Conservation (phyloP, 2,797 vertebrate genomes). For the Buphagus erythrorhynchus region DNA sequence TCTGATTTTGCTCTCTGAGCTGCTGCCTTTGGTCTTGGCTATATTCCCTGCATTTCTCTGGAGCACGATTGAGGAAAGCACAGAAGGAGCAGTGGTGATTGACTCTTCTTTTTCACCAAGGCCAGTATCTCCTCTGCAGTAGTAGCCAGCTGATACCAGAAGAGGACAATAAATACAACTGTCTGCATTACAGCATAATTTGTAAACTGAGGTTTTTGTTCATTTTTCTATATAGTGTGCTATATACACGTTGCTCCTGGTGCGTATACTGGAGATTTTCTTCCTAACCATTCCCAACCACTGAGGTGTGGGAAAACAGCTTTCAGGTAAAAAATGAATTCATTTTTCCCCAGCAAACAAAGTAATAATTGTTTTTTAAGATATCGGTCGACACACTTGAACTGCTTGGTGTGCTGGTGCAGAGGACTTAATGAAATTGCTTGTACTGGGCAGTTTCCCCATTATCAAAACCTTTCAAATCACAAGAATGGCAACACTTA, state of each 20-base stretch:
- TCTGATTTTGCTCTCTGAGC: not conserved
- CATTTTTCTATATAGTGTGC: not conserved
- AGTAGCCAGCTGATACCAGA: not conserved
- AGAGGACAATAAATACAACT: fast-evolving
- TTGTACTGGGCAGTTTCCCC: fast-evolving
- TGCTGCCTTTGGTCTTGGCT: not conserved
- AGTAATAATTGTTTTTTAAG: not conserved
- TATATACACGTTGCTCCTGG: fast-evolving
- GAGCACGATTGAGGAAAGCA: not conserved
- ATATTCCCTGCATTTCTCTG: not conserved
- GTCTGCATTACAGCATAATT: not conserved
- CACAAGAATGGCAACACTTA: not conserved
- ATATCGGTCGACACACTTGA: not conserved
- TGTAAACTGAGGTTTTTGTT: fast-evolving
- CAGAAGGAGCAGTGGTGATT: not conserved
- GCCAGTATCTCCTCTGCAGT: not conserved
- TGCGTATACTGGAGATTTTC: not conserved
- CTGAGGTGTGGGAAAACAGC: not conserved
- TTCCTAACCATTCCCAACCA: not conserved
- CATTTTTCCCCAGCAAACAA: not conserved
- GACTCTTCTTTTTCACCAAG: not conserved
- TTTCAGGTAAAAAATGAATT: not conserved
- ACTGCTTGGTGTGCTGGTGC: not conserved
- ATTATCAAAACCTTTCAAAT: not conserved
- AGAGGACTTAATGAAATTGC: not conserved